These are phyloP conservation scores for Oceanodroma tethys DNA, from an alignment of 2,113 vertebrate species.

Conservation along the genomic window DNA sequence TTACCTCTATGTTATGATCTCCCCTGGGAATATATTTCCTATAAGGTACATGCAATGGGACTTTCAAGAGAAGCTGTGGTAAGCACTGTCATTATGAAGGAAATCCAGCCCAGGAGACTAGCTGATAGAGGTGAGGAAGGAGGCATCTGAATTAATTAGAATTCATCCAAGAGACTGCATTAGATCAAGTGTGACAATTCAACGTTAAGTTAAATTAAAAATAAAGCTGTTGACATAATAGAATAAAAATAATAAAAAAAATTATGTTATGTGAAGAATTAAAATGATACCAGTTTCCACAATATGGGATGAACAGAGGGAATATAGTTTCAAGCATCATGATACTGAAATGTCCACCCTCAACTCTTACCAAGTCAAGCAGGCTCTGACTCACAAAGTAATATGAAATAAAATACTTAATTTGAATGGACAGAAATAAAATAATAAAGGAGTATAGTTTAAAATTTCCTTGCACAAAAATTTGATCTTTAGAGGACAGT, in stretches of 20 bases:
- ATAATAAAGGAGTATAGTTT: not conserved
- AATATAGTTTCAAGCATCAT: not conserved
- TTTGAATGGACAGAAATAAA: not conserved
- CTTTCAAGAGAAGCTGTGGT: not conserved
- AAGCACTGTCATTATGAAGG: not conserved
- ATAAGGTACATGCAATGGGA: not conserved
- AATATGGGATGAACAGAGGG: not conserved
- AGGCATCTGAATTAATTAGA: not conserved
- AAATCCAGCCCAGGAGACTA: not conserved
- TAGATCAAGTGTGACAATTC: not conserved
- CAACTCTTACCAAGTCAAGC: not conserved
- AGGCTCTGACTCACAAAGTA: not conserved
- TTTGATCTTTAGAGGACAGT: not conserved
- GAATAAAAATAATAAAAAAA: not conserved
- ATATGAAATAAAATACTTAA: not conserved
- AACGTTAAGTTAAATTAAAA: not conserved
- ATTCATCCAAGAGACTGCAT: not conserved
- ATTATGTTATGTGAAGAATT: rapidly evolving
- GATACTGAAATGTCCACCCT: not conserved
- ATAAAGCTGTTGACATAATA: not conserved
- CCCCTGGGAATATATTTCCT: not conserved
- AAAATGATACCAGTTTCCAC: not conserved
- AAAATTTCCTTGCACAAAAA: not conserved
- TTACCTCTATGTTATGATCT: not conserved
- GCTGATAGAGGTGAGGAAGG: not conserved